A percentile compares a stretch with the other conserved stretches of the same genome.
Conservation (phyloP, 2,797 vertebrate species). For the Hipposideros larvatus region DNA sequence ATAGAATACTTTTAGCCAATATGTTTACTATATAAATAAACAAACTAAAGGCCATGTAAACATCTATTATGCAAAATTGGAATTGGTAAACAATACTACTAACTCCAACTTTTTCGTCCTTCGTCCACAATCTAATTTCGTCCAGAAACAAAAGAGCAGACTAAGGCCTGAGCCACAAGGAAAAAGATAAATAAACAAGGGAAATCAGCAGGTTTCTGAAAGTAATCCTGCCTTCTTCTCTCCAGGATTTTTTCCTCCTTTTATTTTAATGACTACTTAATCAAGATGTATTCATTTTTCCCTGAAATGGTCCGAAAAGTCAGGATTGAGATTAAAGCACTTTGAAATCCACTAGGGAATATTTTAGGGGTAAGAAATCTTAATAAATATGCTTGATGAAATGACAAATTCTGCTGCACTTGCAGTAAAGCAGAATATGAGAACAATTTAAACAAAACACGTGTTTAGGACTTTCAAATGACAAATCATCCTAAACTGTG, state of each 20-base stretch:
- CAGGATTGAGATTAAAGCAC: slow-evolving; percentile 76
- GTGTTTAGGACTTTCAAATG: slow-evolving; percentile 48
- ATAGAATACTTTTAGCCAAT: neutral
- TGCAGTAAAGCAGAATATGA: slow-evolving; percentile 37
- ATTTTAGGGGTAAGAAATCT: slow-evolving; percentile 66
- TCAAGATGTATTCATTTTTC: slow-evolving; percentile 81
- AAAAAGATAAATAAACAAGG: slow-evolving; percentile 60
- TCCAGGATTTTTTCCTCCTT: slow-evolving; percentile 78
- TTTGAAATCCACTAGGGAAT: slow-evolving; percentile 70
- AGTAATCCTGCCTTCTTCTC: slow-evolving; percentile 64
- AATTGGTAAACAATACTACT: neutral
- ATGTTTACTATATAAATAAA: slow-evolving; percentile 31
- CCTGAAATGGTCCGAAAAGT: slow-evolving; percentile 70
- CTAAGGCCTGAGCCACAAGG: neutral
- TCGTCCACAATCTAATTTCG: slow-evolving; percentile 42
- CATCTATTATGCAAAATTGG: slow-evolving; percentile 35
- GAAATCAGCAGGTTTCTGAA: slow-evolving; percentile 65
- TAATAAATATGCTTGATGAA: slow-evolving; percentile 76
- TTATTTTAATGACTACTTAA: slow-evolving; percentile 81
- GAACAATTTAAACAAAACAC: slow-evolving; percentile 74
- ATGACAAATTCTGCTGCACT: slow-evolving; percentile 39
- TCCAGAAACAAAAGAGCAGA: neutral
- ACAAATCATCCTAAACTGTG: neutral
- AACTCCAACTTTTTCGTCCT: neutral
- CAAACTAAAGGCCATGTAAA: neutral